Base-by-base conservation (phyloP, 2,888 invertebrate species). In the Laspeyria flexula region DNA sequence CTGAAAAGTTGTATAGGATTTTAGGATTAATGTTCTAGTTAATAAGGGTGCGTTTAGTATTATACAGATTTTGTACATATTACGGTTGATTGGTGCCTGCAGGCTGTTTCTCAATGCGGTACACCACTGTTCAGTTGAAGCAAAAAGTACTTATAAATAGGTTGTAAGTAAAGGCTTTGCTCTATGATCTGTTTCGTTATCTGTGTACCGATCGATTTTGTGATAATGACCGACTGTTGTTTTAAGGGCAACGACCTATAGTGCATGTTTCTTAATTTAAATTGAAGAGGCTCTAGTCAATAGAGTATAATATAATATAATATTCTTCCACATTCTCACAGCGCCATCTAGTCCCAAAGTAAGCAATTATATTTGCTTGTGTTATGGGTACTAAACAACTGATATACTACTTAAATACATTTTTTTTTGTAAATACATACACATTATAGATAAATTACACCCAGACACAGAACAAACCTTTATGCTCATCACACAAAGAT, bases 71-170 rank as follows among this genome's bases (percentile, higher is more conserved):
- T 43, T 15, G 7, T 41, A 37, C 18, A 47, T 34, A 46, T 41
- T 60, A 25, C 52, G 67, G 71, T 56, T 72, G 79, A 81, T 80
- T 73, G 72, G 65, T 70, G 73, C 58, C 80, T 71, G 68, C 68
- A 75, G 80, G 83, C 79, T 62, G 68, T 75, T 31, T 72, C 79
- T 70, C 69, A 63, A 60, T 61, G 62, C 63, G 38, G 52, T 58
- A 66, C 61, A 66, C 61, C 59, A 71, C 71, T 79, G 78, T 77
- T 77, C 73, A 56, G 60, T 63, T 47, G 53, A 60, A 54, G 72
- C 70, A 75, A 75, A 77, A 77, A 80, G 76, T 72, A 61, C 70
- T 31, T 37, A 54, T 65, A 44, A 44, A 50, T 62, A 62, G 60
- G 55, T 69, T 65, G 67, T 65, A 69, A 60, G 60, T 60, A 25